Base-by-base conservation (phyloP, 2,113 vertebrate genomes). In the Rutilus rutilus region DNA sequence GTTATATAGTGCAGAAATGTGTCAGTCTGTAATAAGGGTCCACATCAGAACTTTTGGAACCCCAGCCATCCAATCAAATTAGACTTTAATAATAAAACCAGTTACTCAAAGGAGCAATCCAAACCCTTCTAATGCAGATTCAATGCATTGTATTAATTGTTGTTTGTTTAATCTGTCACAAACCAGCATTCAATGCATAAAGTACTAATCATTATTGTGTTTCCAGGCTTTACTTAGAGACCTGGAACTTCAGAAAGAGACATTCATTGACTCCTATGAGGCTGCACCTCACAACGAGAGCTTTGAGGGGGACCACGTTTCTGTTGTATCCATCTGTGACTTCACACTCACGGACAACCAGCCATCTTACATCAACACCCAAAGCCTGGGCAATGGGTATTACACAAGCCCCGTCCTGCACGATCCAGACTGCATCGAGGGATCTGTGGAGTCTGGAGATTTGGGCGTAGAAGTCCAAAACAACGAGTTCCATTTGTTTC, bases 211-310 rank as follows among this genome's bases (percentile, higher is more conserved):
- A 2, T 57, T 42, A 42, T 42, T 71, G 10, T 23, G 9, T 77
- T 83, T 73, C 25, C 60, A 91, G 91, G 75, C 36, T 42, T 85
- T 84, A 21, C 87, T 75, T 78, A 78, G 57, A 0, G 88, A 90
- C 39, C 79, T 36, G 47, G 84, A 86, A 27, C 47, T 83, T 75
- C 74, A 74, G 25, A 82, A 80, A 1, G 39, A 23, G 25, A 78
- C 25, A 4, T 27, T 73, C 1, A 69, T 89, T 6, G 89, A 93
- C 73, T 89, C 23, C 2, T 62, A 80, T 39, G 87, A 91, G 23
- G 2, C 17, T 14, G 33, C 19, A 65, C 75, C 90, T 75, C 87
- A 91, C 33, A 36, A 93, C 64, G 92, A 94, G 23, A 45, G 87
- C 4, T 2, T 25, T 0, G 83, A 92, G 0, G 14, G 14, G 33